phyloP scores from a whole-genome alignment of 2,888 invertebrate species.

The Meteorus colon region DNA sequence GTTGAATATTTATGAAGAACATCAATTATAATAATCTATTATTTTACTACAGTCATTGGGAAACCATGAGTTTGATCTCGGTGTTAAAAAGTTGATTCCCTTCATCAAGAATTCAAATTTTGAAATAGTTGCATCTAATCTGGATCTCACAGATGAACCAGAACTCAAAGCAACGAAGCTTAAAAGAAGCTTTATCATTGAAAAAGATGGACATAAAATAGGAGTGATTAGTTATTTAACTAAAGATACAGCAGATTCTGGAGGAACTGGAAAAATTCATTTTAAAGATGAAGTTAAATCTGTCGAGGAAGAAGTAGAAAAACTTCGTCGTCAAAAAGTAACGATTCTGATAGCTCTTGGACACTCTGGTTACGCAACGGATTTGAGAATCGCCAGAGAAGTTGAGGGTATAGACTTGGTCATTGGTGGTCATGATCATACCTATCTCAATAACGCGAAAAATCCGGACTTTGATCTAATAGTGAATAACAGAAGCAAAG shows the following conservation, averaged over 20 bases:
- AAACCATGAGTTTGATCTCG: conserved; percentile 94
- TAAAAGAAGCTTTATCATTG: conserved; percentile 80
- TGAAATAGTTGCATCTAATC: conserved; percentile 86
- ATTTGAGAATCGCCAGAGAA: conserved; percentile 83
- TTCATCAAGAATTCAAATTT: conserved; percentile 82
- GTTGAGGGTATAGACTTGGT: conserved; percentile 89
- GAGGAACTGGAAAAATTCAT: conserved; percentile 67
- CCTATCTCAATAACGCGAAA: conserved; percentile 87
- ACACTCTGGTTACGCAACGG: conserved; percentile 88
- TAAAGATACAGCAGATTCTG: conserved; percentile 81
- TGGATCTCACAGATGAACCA: conserved; percentile 81
- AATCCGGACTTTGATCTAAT: conserved; percentile 74
- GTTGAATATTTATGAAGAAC: too few relatives aligned
- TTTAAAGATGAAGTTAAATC: conserved; percentile 81
- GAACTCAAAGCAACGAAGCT: conserved; percentile 76
- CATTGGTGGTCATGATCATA: conserved; percentile 93
- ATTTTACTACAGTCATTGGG: conserved; percentile 83
- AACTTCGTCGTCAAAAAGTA: conserved; percentile 79
- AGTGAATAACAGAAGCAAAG: too few relatives aligned
- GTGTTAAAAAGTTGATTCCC: conserved; percentile 82
- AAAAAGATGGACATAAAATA: conserved; percentile 79
- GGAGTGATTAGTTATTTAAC: conserved; percentile 92
- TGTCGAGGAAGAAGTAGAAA: conserved; percentile 79
- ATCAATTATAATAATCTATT: background rate
- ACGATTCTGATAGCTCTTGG: conserved; percentile 91